These are phyloP conservation scores for Lateolabrax maculatus DNA, from an alignment of 2,797 vertebrate genomes.

Conservation along the genomic window DNA sequence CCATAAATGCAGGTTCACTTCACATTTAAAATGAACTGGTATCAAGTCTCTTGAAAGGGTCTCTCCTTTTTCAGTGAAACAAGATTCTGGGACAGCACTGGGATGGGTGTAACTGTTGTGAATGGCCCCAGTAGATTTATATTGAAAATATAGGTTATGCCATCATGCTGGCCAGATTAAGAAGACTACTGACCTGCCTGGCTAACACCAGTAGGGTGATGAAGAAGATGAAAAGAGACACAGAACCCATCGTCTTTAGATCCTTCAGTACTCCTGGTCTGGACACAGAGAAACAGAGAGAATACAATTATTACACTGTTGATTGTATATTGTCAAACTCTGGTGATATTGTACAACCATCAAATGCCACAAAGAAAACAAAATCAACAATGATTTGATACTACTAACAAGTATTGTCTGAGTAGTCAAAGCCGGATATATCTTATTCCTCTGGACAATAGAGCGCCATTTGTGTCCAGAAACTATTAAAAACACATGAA, in stretches of 20 bases:
- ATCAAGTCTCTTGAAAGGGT: neutral
- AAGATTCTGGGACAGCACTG: conserved; percentile 4
- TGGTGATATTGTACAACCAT: neutral
- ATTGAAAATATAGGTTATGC: neutral
- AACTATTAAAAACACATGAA: neutral
- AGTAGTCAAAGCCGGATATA: neutral
- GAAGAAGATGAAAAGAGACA: conserved; percentile 98
- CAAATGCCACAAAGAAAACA: neutral
- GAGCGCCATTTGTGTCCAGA: neutral
- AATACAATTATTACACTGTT: neutral
- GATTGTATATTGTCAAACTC: neutral
- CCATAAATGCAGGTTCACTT: conserved; percentile 9
- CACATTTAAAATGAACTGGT: too few species aligned
- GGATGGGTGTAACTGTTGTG: neutral
- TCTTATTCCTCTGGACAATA: neutral
- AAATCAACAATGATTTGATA: neutral
- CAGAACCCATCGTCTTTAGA: conserved; percentile 97
- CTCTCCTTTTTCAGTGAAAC: neutral
- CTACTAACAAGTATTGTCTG: neutral
- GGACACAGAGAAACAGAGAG: conserved; percentile 12
- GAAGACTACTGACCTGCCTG: conserved; percentile 90
- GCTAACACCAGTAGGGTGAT: conserved; percentile 95
- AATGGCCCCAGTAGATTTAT: neutral
- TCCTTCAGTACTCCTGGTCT: conserved; percentile 97
- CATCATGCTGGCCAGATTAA: neutral